A percentile compares a stretch with the other conserved stretches of the same genome.
Evolutionary conservation across 35 echinoderm and acorn worm species (phyloP).

Genomic region (Anneissia japonica): DNA sequence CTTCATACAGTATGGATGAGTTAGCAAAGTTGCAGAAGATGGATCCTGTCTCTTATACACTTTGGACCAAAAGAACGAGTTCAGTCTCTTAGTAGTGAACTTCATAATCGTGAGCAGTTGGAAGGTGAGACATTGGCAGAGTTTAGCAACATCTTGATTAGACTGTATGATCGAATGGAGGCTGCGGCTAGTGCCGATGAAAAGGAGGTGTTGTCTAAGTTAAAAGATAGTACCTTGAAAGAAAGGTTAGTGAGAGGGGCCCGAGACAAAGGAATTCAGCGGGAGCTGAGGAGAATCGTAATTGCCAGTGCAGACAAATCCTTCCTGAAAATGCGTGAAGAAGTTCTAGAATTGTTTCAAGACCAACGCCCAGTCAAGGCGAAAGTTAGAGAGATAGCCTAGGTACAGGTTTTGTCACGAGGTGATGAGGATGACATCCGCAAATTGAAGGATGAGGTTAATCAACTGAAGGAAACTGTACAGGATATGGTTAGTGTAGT

Average conservation of each 20-base stretch:
- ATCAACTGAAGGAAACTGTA: too few relatives aligned
- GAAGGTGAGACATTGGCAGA: slow-evolving; percentile 29
- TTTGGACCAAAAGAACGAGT: slow-evolving; percentile 31
- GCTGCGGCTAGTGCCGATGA: slow-evolving; percentile 2
- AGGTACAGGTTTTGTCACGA: too few relatives aligned
- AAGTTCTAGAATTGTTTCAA: slow-evolving; percentile 21
- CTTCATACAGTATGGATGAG: too few relatives aligned
- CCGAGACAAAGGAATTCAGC: too few relatives aligned
- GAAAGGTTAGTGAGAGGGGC: too few relatives aligned
- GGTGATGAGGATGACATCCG: too few relatives aligned
- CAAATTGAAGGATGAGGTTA: too few relatives aligned
- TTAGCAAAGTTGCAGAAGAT: too few relatives aligned
- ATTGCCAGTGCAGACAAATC: background rate
- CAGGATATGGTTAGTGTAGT: too few relatives aligned
- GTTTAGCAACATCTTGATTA: slow-evolving; percentile 21
- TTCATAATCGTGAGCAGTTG: slow-evolving; percentile 22
- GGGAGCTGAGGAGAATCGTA: too few relatives aligned
- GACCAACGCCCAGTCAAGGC: slow-evolving; percentile 8
- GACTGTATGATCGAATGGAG: slow-evolving; percentile 35
- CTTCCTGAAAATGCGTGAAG: slow-evolving; percentile 31
- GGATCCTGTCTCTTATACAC: too few relatives aligned
- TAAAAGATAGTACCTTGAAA: too few relatives aligned
- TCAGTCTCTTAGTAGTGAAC: slow-evolving; percentile 1
- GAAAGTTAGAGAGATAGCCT: slow-evolving; percentile 20
- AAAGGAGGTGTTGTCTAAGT: slow-evolving; percentile 13